Evolutionary conservation across 2,797 vertebrate species (phyloP), one percentile per base, ranked within the genome.

Genomic region (Bradypus variegatus): DNA sequence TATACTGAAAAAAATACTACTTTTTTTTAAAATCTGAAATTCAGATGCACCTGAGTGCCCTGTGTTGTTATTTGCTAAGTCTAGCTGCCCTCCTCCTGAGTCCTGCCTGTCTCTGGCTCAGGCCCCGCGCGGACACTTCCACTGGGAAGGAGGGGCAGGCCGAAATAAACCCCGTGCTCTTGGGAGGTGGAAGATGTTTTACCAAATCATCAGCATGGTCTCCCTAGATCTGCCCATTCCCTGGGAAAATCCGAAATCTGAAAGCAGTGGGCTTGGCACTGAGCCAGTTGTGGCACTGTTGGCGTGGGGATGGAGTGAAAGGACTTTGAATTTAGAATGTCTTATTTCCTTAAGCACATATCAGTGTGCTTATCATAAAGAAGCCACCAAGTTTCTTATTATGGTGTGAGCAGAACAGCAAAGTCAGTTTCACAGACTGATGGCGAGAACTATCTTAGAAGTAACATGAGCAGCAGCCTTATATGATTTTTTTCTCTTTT

Each of bases 331-430:
- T 53, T 94, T 45, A 79, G 36, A 93, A 70, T 41, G 82, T 93
- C 27, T 33, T 76, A 36, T 62, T 89, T 89, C 41, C 75, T 82
- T 86, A 92, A 75, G 60, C 73, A 91, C 91, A 48, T 83, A 76
- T 55, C 60, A 80, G 55, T 9, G 76, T 53, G 48, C n/a, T 81
- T 90, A 41, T 36, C 87, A 69, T 36, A 82, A 75, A 81, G 53
- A 79, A 85, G 25, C 8, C 62, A 29, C 88, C 11, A 18, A 25
- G 7, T 83, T 85, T 45, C 60, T 38, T 3, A n/a, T 8, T 77
- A 78, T 62, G 31, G 14, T 25, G n/a, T 38, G 14, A 62, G 8
- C 6, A 86, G 78, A 64, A 76, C 29, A 38, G 62, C 65, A 48
- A 78, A 25, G 31, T 70, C 76, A 92, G 0, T 21, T 55, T 60